Evolutionary conservation across 2,888 invertebrate genomes (phyloP).

Genomic region (Scaptomyza reducta): DNA sequence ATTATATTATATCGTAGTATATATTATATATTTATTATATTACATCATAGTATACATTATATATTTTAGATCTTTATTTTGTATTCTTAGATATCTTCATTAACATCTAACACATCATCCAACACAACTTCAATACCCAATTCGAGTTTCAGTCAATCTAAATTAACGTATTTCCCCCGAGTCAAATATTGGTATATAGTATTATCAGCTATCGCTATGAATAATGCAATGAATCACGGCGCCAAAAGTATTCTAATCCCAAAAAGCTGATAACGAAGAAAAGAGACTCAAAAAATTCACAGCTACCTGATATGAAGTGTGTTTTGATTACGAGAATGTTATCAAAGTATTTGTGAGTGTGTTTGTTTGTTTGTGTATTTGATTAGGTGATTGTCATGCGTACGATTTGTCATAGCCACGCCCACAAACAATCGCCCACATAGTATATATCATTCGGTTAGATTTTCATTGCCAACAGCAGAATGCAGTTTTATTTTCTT

Average conservation of each 20-base stretch:
- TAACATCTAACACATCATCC: too few species aligned
- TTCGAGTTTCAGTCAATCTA: too few species aligned
- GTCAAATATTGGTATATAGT: neutral
- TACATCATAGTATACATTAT: too few species aligned
- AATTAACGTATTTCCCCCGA: neutral
- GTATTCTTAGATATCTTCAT: too few species aligned
- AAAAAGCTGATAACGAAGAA: constrained; percentile 23
- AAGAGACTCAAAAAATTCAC: neutral
- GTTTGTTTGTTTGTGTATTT: constrained; percentile 30
- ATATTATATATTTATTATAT: too few species aligned
- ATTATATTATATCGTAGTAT: too few species aligned
- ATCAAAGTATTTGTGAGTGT: constrained; percentile 22
- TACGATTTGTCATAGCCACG: constrained; percentile 35
- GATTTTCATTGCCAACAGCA: constrained; percentile 53
- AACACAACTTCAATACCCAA: too few species aligned
- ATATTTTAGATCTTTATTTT: too few species aligned
- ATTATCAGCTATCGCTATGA: constrained; percentile 14
- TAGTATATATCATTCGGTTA: neutral
- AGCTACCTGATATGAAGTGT: constrained; percentile 5
- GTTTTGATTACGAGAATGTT: constrained; percentile 16
- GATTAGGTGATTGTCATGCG: constrained; percentile 55
- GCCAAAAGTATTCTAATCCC: constrained; percentile 24
- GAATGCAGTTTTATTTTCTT: constrained; percentile 6
- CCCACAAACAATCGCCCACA: constrained; percentile 9
- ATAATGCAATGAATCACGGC: constrained; percentile 39